A percentile compares a stretch with the other conserved stretches of the same genome.
These are phyloP conservation scores for Echinarachnius parma DNA, from an alignment of 53 echinoderm and acorn worm genomes.

Conservation along the genomic window DNA sequence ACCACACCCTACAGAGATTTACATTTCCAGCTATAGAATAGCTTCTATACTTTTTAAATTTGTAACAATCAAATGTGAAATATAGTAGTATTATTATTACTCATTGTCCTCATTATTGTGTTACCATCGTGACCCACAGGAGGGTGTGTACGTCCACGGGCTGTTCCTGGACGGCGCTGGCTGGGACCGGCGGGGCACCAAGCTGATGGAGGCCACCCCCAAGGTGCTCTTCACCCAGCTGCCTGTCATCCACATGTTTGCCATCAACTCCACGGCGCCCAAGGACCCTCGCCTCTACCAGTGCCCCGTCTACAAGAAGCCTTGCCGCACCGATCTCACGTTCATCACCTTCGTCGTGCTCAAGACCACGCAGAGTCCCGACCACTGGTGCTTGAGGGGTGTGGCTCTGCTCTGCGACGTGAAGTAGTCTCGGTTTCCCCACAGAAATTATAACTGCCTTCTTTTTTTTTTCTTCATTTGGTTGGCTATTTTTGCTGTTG, in stretches of 20 bases:
- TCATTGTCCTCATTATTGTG: too few species aligned
- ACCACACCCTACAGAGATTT: too few species aligned
- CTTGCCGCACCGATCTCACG: slow-evolving; percentile 86
- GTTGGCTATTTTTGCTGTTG: too few species aligned
- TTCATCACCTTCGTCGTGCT: slow-evolving; percentile 89
- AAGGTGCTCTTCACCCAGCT: slow-evolving; percentile 94
- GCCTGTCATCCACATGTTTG: slow-evolving; percentile 93
- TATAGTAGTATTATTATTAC: too few species aligned
- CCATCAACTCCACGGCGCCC: slow-evolving; percentile 79
- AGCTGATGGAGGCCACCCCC: slow-evolving; percentile 87
- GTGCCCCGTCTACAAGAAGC: slow-evolving; percentile 97
- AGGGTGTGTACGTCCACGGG: slow-evolving; percentile 88
- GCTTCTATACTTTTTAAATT: too few species aligned
- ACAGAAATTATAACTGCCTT: too few species aligned
- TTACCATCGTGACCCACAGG: too few species aligned
- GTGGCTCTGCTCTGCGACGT: slow-evolving; percentile 95
- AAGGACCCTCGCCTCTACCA: slow-evolving; percentile 90
- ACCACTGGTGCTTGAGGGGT: slow-evolving; percentile 92
- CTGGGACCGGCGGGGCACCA: slow-evolving; percentile 93
- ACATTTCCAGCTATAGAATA: too few species aligned
- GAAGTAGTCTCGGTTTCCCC: slow-evolving; percentile 45
- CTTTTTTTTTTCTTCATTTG: too few species aligned
- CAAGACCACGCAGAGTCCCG: slow-evolving; percentile 79
- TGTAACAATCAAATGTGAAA: too few species aligned
- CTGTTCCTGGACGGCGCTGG: slow-evolving; percentile 96